phyloP scores from a whole-genome alignment of 2,888 invertebrate genomes.

The Leptopterna dolabrata region DNA sequence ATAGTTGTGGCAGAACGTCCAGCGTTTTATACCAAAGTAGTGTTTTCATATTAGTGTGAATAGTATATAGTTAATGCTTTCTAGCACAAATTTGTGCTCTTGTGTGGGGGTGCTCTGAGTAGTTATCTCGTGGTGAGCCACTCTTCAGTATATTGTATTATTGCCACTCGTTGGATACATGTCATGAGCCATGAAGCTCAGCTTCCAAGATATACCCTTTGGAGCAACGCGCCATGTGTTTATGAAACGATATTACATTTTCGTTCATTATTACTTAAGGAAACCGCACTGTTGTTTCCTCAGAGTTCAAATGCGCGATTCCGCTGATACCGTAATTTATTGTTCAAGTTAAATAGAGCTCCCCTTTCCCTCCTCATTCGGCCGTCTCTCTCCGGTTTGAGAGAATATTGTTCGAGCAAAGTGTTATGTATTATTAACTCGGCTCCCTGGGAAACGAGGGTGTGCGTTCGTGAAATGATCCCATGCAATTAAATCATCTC shows the following conservation, averaged over 20 bases:
- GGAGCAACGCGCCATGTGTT: not conserved
- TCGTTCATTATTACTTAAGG: slow-evolving; percentile 10
- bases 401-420: slow-evolving; percentile 22
- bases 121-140: too few species aligned
- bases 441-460: not conserved
- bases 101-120: too few species aligned
- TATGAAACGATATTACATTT: slow-evolving; percentile 23
- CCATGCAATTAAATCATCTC: slow-evolving; percentile 49
- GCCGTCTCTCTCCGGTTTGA: not conserved
- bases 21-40: too few species aligned
- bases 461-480: slow-evolving; percentile 41
- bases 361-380: not conserved
- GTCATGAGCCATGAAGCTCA: not conserved
- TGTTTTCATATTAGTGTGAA: too few species aligned
- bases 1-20: too few species aligned
- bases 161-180: not conserved
- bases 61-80: too few species aligned
- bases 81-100: too few species aligned
- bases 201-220: not conserved
- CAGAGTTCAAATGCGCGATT: not conserved
- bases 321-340: slow-evolving; percentile 48
- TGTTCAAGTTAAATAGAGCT: slow-evolving; percentile 46
- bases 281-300: not conserved
- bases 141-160: too few species aligned
- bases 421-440: slow-evolving; percentile 46